Conservation (phyloP, 2,888 invertebrate species). For the Lampropteryx suffumata region DNA sequence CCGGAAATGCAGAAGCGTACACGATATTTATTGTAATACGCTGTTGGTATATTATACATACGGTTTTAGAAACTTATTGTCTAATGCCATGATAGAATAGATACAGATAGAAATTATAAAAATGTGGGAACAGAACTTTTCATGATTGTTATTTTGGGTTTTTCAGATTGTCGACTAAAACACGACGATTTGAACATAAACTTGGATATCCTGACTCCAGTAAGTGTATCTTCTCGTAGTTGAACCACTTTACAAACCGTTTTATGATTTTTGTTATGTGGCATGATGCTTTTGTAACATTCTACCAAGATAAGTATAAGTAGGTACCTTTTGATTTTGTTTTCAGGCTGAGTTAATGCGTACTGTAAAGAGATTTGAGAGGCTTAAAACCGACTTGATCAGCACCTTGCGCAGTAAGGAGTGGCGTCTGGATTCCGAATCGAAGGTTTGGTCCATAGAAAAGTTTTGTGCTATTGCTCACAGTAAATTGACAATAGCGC, state of each 20-base stretch:
- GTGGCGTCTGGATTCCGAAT: constrained; percentile 79
- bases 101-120: too few relatives aligned
- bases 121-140: too few relatives aligned
- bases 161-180: constrained; percentile 77
- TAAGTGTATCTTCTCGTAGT: constrained; percentile 40
- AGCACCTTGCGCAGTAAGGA: constrained; percentile 77
- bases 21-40: not conserved
- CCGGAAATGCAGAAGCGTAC: not conserved
- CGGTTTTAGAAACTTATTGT: too few relatives aligned
- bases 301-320: not conserved
- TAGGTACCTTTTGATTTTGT: not conserved
- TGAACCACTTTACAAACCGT: not conserved
- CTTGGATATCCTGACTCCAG: constrained; percentile 74
- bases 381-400: constrained; percentile 75
- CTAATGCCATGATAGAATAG: too few relatives aligned
- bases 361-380: constrained; percentile 75
- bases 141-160: not conserved
- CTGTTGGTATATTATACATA: too few relatives aligned
- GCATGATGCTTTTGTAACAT: not conserved
- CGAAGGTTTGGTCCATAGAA: too few relatives aligned
- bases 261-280: not conserved
- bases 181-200: constrained; percentile 79
- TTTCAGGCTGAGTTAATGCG: constrained; percentile 71
- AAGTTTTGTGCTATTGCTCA: too few relatives aligned
- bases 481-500: constrained; percentile 9